These are phyloP conservation scores for Labeo rohita DNA, from an alignment of 2,113 vertebrate genomes.

Conservation along the genomic window DNA sequence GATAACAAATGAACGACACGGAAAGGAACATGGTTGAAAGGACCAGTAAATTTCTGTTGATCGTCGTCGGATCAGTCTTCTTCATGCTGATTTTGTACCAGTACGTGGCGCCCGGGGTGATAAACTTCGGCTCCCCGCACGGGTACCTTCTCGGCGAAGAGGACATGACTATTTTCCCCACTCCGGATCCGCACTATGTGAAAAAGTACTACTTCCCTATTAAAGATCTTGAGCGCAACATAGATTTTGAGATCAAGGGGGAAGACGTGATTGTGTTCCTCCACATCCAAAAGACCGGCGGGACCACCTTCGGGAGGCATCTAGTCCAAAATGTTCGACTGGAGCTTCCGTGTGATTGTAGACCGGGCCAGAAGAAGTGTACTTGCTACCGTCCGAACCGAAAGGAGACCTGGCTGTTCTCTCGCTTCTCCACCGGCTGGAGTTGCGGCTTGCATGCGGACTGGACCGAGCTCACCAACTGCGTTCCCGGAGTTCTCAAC, in stretches of 20 bases:
- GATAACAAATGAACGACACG: constrained; percentile 86
- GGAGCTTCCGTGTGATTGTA: constrained; percentile 88
- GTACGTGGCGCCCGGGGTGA: constrained; percentile 87
- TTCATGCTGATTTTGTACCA: constrained; percentile 91
- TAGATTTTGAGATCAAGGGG: constrained; percentile 89
- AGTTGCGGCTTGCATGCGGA: constrained; percentile 90
- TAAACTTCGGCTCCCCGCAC: constrained; percentile 82
- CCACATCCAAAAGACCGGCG: constrained; percentile 91
- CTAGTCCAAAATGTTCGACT: constrained; percentile 88
- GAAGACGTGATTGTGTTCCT: constrained; percentile 90
- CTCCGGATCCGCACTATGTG: constrained; percentile 89
- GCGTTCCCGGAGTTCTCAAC: constrained; percentile 86
- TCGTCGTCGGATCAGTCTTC: constrained; percentile 84
- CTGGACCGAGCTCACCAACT: constrained; percentile 91
- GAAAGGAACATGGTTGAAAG: constrained; percentile 92
- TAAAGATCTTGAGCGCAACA: constrained; percentile 82
- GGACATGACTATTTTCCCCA: constrained; percentile 84
- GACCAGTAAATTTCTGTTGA: constrained; percentile 87
- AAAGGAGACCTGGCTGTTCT: constrained; percentile 88
- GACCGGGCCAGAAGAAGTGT: constrained; percentile 89
- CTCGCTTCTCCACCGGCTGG: constrained; percentile 89
- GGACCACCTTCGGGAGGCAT: constrained; percentile 89
- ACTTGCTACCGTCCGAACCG: constrained; percentile 89
- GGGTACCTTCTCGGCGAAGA: constrained; percentile 77
- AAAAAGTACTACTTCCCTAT: constrained; percentile 90